Base-by-base conservation (phyloP, 2,888 invertebrate genomes). In the Mimachlamys varia region DNA sequence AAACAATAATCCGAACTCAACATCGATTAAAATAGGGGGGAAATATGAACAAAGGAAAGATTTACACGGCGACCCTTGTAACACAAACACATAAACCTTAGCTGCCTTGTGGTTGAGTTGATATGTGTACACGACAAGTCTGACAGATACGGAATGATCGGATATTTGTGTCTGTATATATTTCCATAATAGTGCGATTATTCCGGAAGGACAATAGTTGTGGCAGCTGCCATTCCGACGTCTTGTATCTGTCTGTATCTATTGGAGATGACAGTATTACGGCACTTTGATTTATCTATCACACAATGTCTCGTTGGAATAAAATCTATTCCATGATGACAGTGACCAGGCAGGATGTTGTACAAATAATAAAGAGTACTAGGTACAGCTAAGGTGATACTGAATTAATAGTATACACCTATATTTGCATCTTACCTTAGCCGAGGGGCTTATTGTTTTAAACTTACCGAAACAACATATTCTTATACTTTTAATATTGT, bases 151-250 rank as follows among this genome's bases (percentile, higher is more conserved):
- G 33, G 76, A 76, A 76, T 33, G 76, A 76, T 76, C 76, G 15
- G 27, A 27, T 76, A 76, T 76, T 76, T 33, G 76, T 76, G 76
- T 76, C 76, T 76, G 76, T 76, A 33, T 76, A 76, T 33, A 76
- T 76, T 76, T 76, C 76, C 76, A 76, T 76, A 76, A 76, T 76
- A 76, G 27, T 27, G 27, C 15, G 76, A 76, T 76, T 27, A 22
- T 27, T 33, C 76, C 33, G 58, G 58, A 58, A 58, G 15, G 58
- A 58, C 76, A 76, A 76, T 76, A 13, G 13, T 7, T 13, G 12
- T 10, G 33, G 0, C 76, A 76, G 76, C 76, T 76, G 76, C 22
- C 10, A 17, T 12, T 10, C 22, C 7, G 22, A 58, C 58, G n/a
- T 76, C 13, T 76, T 76, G 76, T 27, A 33, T 33, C 13, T 27